These are phyloP conservation scores for Caenorhabditis latens DNA, from an alignment of 1,140 invertebrate genomes.

Conservation along the genomic window DNA sequence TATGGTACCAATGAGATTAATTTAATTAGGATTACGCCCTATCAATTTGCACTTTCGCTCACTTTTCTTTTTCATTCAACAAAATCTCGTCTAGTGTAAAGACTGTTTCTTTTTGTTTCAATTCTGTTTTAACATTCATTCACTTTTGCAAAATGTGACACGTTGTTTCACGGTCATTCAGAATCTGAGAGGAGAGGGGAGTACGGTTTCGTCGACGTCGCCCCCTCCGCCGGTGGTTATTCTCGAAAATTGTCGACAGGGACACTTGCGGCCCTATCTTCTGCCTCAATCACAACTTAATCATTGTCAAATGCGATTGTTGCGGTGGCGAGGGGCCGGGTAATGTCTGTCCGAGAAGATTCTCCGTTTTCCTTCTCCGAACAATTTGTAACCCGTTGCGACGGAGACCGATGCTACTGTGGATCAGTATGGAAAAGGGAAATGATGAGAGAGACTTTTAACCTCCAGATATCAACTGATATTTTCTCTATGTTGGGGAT, in stretches of 20 bases:
- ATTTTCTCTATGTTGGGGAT: background rate
- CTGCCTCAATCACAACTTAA: constrained; percentile 56
- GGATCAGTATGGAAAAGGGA: background rate
- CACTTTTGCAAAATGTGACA: constrained; percentile 40
- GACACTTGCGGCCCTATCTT: constrained; percentile 43
- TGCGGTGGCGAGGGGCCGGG: background rate
- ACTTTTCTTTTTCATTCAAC: background rate
- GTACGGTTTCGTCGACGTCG: constrained; percentile 25
- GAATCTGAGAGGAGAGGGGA: background rate
- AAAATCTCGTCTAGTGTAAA: background rate
- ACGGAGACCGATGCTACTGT: constrained; percentile 46
- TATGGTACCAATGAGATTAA: no score
- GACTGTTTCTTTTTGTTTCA: background rate
- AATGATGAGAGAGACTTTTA: background rate
- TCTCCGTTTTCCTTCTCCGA: constrained; percentile 28
- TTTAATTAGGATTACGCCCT: no score
- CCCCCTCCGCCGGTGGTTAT: background rate
- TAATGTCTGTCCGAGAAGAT: constrained; percentile 13
- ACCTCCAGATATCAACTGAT: constrained; percentile 45
- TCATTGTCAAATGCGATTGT: constrained; percentile 47
- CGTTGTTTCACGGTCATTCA: constrained; percentile 42
- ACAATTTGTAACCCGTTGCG: constrained; percentile 55
- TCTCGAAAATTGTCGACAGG: constrained; percentile 14
- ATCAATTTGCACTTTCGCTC: background rate
- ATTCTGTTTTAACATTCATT: constrained; percentile 16